Conservation (phyloP, 2,797 vertebrate genomes). For the Dryobates pubescens region DNA sequence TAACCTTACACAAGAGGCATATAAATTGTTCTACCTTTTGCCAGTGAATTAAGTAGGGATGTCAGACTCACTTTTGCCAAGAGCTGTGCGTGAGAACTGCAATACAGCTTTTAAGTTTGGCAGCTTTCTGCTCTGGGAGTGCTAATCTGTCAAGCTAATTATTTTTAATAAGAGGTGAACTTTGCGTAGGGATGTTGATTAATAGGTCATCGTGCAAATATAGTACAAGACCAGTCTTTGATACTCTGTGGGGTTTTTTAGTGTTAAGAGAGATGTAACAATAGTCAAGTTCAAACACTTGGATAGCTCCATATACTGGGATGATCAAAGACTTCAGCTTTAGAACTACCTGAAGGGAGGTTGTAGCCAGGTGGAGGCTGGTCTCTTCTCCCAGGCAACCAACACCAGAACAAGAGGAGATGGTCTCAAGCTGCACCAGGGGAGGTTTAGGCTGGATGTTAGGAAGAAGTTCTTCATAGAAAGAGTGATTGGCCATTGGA, state of each 20-base stretch:
- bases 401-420: no score
- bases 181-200: neutral
- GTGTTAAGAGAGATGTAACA: neutral
- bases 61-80: neutral
- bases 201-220: neutral
- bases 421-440: no score
- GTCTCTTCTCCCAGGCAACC: no score
- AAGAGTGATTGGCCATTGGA: no score
- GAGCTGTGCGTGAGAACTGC: neutral
- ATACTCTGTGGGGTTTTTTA: neutral
- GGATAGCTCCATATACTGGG: neutral
- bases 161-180: neutral
- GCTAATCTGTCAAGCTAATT: neutral
- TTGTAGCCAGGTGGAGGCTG: no score
- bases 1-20: neutral
- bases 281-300: neutral
- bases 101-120: neutral
- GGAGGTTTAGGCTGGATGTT: no score
- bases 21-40: conserved; percentile 16
- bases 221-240: neutral
- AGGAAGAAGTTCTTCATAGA: no score
- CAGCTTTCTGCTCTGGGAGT: neutral
- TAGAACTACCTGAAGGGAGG: no score
- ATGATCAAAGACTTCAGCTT: neutral
- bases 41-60: neutral